Evolutionary conservation across 2,797 vertebrate genomes (phyloP).

Genomic region (Mus caroli): DNA sequence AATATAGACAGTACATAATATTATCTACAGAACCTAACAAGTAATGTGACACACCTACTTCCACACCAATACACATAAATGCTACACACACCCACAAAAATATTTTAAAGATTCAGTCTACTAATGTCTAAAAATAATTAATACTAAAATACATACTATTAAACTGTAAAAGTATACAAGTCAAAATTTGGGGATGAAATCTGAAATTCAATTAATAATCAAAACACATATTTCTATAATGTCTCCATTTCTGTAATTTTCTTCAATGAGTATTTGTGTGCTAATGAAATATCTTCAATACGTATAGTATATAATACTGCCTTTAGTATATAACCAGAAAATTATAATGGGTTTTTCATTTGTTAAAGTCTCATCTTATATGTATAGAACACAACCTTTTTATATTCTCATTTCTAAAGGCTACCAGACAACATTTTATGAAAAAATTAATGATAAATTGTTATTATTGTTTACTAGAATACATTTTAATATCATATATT

Average conservation of each 20-base stretch:
- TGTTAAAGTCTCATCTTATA: conserved; percentile 1
- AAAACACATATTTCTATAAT: conserved; percentile 35
- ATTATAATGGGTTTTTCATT: neutral
- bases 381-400: conserved; percentile 6
- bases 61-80: neutral
- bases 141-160: neutral
- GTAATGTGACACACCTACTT: neutral
- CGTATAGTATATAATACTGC: neutral
- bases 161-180: neutral
- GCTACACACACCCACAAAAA: neutral
- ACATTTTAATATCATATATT: conserved; percentile 5
- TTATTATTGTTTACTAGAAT: neutral
- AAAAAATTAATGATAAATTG: conserved; percentile 48
- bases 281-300: neutral
- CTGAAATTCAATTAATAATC: neutral
- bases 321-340: neutral
- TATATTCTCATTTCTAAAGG: neutral
- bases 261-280: neutral
- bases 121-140: neutral
- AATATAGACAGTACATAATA: neutral
- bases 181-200: neutral
- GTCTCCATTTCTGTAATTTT: neutral
- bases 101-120: neutral
- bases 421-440: neutral
- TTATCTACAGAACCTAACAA: neutral